phyloP scores from a whole-genome alignment of 2,888 invertebrate genomes.

The Dryobotodes eremita region DNA sequence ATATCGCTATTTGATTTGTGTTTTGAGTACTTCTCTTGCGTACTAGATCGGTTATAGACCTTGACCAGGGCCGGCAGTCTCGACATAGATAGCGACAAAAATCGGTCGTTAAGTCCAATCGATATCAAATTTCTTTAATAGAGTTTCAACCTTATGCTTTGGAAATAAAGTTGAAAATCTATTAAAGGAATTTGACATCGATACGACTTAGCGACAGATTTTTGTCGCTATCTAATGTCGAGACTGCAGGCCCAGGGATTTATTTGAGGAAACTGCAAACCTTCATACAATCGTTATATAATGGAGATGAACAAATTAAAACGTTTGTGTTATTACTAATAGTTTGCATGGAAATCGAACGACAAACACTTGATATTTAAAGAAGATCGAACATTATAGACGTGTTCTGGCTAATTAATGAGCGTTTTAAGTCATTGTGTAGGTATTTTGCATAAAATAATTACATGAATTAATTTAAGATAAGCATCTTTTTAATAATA shows the following conservation, averaged over 20 bases:
- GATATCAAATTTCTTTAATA: too few species aligned
- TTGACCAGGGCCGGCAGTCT: too few species aligned
- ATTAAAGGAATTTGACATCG: too few species aligned
- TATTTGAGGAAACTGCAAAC: constrained; percentile 46
- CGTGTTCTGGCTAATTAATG: constrained; percentile 51
- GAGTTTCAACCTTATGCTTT: too few species aligned
- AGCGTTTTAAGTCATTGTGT: constrained; percentile 49
- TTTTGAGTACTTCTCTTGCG: constrained; percentile 50
- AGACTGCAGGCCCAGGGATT: too few species aligned
- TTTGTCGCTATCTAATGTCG: too few species aligned
- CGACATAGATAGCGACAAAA: too few species aligned
- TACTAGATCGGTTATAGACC: constrained; percentile 53
- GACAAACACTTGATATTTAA: constrained; percentile 43
- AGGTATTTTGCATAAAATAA: constrained; percentile 48
- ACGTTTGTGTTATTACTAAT: constrained; percentile 44
- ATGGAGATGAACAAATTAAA: constrained; percentile 44
- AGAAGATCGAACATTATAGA: constrained; percentile 37
- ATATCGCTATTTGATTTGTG: constrained; percentile 52
- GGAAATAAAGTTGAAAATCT: too few species aligned
- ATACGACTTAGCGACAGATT: too few species aligned
- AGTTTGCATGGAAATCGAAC: constrained; percentile 47
- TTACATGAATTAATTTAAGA: constrained; percentile 45
- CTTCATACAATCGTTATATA: constrained; percentile 29
- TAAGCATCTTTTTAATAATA: constrained; percentile 38
- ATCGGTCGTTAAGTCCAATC: too few species aligned